Conservation (phyloP, 2,888 invertebrate species). For the Diarsia dahlii region DNA sequence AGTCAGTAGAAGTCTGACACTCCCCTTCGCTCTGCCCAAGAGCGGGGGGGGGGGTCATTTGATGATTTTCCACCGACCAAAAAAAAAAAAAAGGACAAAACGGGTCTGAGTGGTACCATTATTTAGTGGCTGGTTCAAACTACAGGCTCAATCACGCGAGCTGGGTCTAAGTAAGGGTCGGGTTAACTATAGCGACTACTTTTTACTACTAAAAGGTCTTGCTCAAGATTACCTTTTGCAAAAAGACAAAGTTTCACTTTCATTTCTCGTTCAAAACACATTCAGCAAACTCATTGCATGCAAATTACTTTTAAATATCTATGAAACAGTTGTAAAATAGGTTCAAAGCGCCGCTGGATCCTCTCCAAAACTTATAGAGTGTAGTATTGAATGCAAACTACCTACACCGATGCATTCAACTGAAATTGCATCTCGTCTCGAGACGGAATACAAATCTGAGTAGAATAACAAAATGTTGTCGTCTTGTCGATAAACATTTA, state of each 20-base stretch:
- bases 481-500: constrained; percentile 76
- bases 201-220: not conserved
- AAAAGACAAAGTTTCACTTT: constrained; percentile 48
- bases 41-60: too few species aligned
- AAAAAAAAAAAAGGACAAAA: too few species aligned
- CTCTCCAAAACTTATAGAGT: constrained; percentile 55
- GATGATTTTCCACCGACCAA: too few species aligned
- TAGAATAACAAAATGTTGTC: constrained; percentile 68
- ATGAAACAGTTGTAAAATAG: constrained; percentile 43
- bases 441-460: constrained; percentile 64
- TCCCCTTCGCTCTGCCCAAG: too few species aligned
- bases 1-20: too few species aligned
- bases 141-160: too few species aligned
- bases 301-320: constrained; percentile 56
- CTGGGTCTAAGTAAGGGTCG: too few species aligned
- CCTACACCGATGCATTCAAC: constrained; percentile 52
- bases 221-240: constrained; percentile 15
- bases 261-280: constrained; percentile 37
- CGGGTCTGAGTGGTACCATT: too few species aligned
- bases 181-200: not conserved
- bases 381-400: constrained; percentile 51
- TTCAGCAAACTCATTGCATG: constrained; percentile 39
- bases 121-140: too few species aligned
- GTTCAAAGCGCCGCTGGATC: constrained; percentile 52
- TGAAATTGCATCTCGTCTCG: constrained; percentile 53